Conservation (phyloP, 92 coral and sea anemone species). For the Umimayanthus chanpuru region DNA sequence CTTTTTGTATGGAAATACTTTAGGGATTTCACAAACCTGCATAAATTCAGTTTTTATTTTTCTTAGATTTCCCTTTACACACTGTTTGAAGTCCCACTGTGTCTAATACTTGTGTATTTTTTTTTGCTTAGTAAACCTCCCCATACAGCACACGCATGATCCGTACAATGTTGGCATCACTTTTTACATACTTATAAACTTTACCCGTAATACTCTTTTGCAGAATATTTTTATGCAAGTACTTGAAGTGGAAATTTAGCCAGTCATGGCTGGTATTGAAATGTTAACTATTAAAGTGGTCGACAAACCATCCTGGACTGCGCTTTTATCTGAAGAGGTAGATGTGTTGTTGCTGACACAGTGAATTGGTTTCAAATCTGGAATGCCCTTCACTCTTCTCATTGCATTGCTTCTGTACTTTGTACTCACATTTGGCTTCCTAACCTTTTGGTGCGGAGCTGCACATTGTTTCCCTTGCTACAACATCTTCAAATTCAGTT, state of each 20-base stretch:
- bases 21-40: slow-evolving; percentile 50
- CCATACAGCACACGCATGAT: slow-evolving; percentile 63
- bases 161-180: slow-evolving; percentile 49
- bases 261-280: slow-evolving; percentile 33
- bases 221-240: slow-evolving; percentile 44
- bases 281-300: slow-evolving; percentile 45
- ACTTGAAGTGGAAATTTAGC: slow-evolving; percentile 50
- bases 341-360: slow-evolving; percentile 50
- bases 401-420: slow-evolving; percentile 37
- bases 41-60: too few relatives aligned
- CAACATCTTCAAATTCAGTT: slow-evolving; percentile 15
- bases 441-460: slow-evolving; percentile 14
- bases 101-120: slow-evolving; percentile 62
- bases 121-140: slow-evolving; percentile 61
- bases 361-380: slow-evolving; percentile 61
- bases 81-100: slow-evolving; percentile 19
- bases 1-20: slow-evolving; percentile 57
- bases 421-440: slow-evolving; percentile 40
- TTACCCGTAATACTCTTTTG: slow-evolving; percentile 56
- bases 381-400: slow-evolving; percentile 39
- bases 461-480: slow-evolving; percentile 2
- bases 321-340: slow-evolving; percentile 36
- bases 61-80: too few relatives aligned
- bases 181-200: slow-evolving; percentile 57
- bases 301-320: slow-evolving; percentile 57